These are phyloP conservation scores for Drosophila asahinai DNA, from an alignment of 1,140 invertebrate genomes.

Conservation along the genomic window DNA sequence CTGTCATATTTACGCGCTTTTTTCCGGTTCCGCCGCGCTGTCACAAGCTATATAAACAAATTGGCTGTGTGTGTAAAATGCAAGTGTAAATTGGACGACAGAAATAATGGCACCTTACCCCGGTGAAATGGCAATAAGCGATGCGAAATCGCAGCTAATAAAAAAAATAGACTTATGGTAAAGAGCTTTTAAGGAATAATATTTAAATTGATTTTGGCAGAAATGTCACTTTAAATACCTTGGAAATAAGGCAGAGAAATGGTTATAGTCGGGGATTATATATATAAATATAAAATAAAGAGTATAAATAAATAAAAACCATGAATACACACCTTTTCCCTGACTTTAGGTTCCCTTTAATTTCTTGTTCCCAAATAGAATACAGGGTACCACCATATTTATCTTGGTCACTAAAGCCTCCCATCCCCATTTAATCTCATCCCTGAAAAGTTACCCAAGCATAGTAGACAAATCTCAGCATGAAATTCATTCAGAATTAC, in stretches of 20 bases:
- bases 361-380: neutral
- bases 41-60: constrained; percentile 55
- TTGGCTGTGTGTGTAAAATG: constrained; percentile 44
- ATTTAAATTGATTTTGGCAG: neutral
- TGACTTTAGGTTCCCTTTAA: no score
- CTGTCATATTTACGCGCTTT: constrained; percentile 50
- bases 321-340: neutral
- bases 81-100: constrained; percentile 50
- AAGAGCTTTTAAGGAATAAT: neutral
- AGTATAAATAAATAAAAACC: no score
- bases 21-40: constrained; percentile 8
- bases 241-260: neutral
- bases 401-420: neutral
- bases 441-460: constrained; percentile 7
- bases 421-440: neutral
- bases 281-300: no score
- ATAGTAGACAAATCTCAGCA: constrained; percentile 62
- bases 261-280: no score
- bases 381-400: neutral
- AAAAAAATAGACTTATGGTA: constrained; percentile 8
- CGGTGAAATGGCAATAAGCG: constrained; percentile 14
- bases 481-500: constrained; percentile 76
- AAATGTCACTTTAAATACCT: neutral
- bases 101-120: constrained; percentile 28
- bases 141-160: constrained; percentile 1